A percentile compares a stretch with the other conserved stretches of the same genome.
These are phyloP conservation scores for Corella eumyota DNA, from an alignment of 23 tunicate species.

Conservation along the genomic window DNA sequence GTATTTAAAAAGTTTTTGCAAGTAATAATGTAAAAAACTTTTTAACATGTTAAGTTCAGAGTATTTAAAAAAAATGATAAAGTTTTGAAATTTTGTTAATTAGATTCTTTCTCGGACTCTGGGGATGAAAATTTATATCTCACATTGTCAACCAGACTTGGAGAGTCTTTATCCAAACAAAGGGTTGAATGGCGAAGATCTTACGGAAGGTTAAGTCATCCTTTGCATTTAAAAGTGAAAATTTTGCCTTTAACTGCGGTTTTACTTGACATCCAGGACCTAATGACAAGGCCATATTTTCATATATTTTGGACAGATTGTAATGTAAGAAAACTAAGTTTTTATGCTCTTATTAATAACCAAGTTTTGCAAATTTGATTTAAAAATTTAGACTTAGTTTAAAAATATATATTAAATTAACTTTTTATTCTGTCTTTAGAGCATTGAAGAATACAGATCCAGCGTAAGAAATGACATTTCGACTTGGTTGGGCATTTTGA, in stretches of 20 bases:
- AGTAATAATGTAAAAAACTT: too few species aligned
- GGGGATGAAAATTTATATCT: slow-evolving; percentile 74
- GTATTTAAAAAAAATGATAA: too few species aligned
- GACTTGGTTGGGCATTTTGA: slow-evolving; percentile 49
- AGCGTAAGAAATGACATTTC: slow-evolving; percentile 42
- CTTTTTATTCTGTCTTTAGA: slow-evolving; percentile 13
- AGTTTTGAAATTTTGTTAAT: too few species aligned
- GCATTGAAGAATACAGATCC: slow-evolving; percentile 43
- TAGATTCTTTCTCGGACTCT: slow-evolving; percentile 56
- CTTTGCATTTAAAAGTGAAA: slow-evolving; percentile 35
- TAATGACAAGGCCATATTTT: slow-evolving; percentile 78
- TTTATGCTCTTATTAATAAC: not conserved
- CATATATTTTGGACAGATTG: slow-evolving; percentile 93
- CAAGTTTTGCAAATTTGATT: not conserved
- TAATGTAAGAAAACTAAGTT: slow-evolving; percentile 38
- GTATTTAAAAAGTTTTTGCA: too few species aligned
- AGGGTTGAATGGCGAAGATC: slow-evolving; percentile 62
- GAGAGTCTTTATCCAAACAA: slow-evolving; percentile 37
- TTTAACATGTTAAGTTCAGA: too few species aligned
- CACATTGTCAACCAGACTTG: slow-evolving; percentile 48
- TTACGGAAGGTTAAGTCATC: slow-evolving; percentile 54
- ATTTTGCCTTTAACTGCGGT: slow-evolving; percentile 62
- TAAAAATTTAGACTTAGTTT: not conserved
- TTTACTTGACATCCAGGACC: slow-evolving; percentile 56
- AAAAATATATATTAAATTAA: not conserved